Evolutionary conservation across 2,113 vertebrate genomes (phyloP).

Genomic region (Phrynosoma blainvillii): DNA sequence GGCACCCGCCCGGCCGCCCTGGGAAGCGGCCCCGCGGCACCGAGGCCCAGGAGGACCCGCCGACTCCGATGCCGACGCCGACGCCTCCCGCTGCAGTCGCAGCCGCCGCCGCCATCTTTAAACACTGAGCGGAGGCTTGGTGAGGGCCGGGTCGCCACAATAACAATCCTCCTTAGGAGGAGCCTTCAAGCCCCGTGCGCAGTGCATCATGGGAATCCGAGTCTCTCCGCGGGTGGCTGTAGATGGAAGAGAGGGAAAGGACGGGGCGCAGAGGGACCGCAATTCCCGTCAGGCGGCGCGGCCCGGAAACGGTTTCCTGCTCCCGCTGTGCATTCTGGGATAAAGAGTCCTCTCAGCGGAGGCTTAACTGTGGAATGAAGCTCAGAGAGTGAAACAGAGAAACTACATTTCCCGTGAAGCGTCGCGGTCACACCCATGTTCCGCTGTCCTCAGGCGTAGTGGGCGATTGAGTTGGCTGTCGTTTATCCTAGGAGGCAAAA

Average conservation of each 20-base stretch:
- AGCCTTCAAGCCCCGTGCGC: constrained; percentile 8
- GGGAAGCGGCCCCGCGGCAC: constrained; percentile 37
- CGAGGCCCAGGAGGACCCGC: constrained; percentile 22
- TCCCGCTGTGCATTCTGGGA: background rate
- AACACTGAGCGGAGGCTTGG: constrained; percentile 16
- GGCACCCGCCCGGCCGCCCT: constrained; percentile 24
- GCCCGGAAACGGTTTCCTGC: background rate
- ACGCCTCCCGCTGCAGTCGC: background rate
- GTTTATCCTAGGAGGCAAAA: background rate
- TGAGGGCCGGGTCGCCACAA: constrained; percentile 37
- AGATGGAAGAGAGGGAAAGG: background rate
- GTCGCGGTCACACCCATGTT: background rate
- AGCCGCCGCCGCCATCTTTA: constrained; percentile 40
- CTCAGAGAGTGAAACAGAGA: no score
- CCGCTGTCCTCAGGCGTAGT: constrained; percentile 3
- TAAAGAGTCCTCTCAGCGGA: background rate
- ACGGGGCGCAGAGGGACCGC: background rate
- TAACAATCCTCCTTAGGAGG: constrained; percentile 23
- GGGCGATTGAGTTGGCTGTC: constrained; percentile 8
- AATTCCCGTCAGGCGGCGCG: background rate
- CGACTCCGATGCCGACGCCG: background rate
- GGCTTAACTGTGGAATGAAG: accelerated
- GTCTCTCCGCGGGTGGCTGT: background rate
- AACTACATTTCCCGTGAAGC: constrained; percentile 14
- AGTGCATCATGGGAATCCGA: constrained; percentile 14